Evolutionary conservation across 2,113 vertebrate genomes (phyloP).

Genomic region (Chaetura pelagica): DNA sequence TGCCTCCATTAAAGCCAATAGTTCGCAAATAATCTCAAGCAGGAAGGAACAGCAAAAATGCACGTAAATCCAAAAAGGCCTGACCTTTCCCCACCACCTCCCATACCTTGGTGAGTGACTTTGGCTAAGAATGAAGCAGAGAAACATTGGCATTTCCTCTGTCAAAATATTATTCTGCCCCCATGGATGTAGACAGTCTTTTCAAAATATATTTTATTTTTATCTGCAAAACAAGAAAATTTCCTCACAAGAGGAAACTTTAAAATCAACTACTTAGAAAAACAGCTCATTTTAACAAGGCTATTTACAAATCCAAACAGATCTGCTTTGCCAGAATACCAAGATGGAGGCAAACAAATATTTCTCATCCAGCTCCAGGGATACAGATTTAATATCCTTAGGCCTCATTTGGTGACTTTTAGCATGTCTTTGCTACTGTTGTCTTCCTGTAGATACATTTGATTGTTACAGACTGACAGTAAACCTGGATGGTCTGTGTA

Average conservation of each 20-base stretch:
- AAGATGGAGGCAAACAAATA: constrained; percentile 35
- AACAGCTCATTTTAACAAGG: constrained; percentile 23
- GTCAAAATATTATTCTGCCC: constrained; percentile 65
- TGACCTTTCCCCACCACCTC: constrained; percentile 28
- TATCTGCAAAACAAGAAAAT: constrained; percentile 62
- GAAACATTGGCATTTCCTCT: constrained; percentile 57
- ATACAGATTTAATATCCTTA: not conserved
- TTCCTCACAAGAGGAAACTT: constrained; percentile 46
- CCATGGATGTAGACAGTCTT: constrained; percentile 24
- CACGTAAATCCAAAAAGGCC: constrained; percentile 1
- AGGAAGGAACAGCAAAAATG: constrained; percentile 20
- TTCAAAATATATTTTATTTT: constrained; percentile 63
- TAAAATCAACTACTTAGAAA: constrained; percentile 35
- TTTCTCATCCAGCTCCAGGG: not conserved
- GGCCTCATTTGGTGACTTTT: not conserved
- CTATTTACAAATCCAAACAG: constrained; percentile 49
- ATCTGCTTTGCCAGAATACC: not conserved
- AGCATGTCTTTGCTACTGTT: not conserved
- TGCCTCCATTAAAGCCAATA: not conserved
- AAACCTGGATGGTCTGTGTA: not conserved
- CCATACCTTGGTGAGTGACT: constrained; percentile 45
- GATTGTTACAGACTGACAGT: not conserved
- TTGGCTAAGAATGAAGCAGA: constrained; percentile 19
- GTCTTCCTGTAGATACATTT: not conserved
- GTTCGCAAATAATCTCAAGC: constrained; percentile 20